Evolutionary conservation across 30 jellyfish, hydroid and myxozoan genomes (phyloP).

Genomic region (Pseudorhiza aurosa): DNA sequence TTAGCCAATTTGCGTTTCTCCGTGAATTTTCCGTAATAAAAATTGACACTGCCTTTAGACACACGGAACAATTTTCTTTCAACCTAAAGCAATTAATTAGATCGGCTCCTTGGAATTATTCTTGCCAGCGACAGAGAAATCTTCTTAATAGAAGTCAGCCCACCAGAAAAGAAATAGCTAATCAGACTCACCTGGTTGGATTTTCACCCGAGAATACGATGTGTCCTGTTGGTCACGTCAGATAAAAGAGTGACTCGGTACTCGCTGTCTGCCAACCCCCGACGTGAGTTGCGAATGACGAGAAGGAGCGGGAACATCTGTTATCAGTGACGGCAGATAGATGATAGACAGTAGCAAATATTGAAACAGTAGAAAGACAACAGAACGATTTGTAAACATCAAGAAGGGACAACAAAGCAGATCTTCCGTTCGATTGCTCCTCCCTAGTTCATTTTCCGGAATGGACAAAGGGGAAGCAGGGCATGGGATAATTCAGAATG

Average conservation of each 20-base stretch:
- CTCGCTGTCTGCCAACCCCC: background rate
- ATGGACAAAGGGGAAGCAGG: conserved; percentile 1
- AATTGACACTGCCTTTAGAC: too few species aligned
- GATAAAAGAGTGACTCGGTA: conserved; percentile 7
- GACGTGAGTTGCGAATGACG: background rate
- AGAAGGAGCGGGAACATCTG: background rate
- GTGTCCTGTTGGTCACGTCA: conserved; percentile 11
- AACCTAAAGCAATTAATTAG: too few species aligned
- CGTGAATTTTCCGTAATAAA: too few species aligned
- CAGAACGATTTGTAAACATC: background rate
- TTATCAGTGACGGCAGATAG: background rate
- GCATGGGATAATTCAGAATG: background rate
- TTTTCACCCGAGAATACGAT: too few species aligned
- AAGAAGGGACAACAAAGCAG: background rate
- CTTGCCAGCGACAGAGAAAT: too few species aligned
- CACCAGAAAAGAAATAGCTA: background rate
- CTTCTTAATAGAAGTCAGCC: too few species aligned
- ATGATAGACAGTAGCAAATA: background rate
- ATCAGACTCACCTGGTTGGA: conserved; percentile 21
- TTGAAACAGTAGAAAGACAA: background rate
- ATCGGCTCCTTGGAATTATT: too few species aligned
- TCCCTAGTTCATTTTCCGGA: conserved; percentile 6
- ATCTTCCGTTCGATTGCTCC: background rate
- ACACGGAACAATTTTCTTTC: too few species aligned
- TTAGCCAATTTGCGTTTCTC: too few species aligned